Evolutionary conservation across 1,140 invertebrate species (phyloP).

Genomic region (Trichonephila clavata): DNA sequence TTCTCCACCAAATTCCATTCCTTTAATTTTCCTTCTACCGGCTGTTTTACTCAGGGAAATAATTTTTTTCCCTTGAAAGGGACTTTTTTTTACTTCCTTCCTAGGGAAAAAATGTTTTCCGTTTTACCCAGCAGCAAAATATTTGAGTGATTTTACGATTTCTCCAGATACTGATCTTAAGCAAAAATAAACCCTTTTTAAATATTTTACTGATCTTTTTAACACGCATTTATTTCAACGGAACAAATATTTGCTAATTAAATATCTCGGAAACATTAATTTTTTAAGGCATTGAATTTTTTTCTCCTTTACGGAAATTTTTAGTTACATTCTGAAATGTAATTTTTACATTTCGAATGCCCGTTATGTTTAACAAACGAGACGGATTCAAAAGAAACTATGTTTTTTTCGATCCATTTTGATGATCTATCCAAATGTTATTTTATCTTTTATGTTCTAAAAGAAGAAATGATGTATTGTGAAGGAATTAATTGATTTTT

Average conservation of each 20-base stretch:
- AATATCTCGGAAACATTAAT: background rate
- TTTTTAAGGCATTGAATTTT: background rate
- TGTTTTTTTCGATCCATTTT: too few species aligned
- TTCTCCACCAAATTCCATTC: background rate
- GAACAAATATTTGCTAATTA: background rate
- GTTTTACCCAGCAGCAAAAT: slow-evolving; percentile 9
- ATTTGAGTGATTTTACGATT: slow-evolving; percentile 10
- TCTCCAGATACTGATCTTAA: background rate
- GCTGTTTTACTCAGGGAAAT: background rate
- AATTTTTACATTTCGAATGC: background rate
- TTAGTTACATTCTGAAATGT: background rate
- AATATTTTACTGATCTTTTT: background rate
- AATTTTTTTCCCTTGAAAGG: background rate
- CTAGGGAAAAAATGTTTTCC: background rate
- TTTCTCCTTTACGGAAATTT: background rate
- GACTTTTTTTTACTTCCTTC: background rate
- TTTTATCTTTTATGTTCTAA: too few species aligned
- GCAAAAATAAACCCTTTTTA: background rate
- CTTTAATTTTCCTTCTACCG: slow-evolving; percentile 6
- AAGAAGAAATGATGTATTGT: too few species aligned
- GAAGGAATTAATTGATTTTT: too few species aligned
- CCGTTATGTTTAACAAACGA: too few species aligned
- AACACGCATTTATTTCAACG: background rate
- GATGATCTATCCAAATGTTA: too few species aligned
- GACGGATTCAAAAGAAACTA: too few species aligned